Percentiles rank a stretch among this genome's conserved stretches.
These are phyloP conservation scores for Xenopus tropicalis DNA, from an alignment of 2,113 vertebrate species.

Conservation along the genomic window UCB_Xtro_10.0 CM004450.2:47878001-47878500, in stretches of 20 bases:
- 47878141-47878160: constrained; percentile 34
- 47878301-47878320: constrained; percentile 94
- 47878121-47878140: constrained; percentile 9
- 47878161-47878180: constrained; percentile 75
- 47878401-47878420: constrained; percentile 99
- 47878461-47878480: constrained; percentile 97
- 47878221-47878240: constrained; percentile 80
- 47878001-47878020: constrained; percentile 80
- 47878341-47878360: constrained; percentile 96
- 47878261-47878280: constrained; percentile 94
- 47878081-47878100: constrained; percentile 36
- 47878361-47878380: constrained; percentile 96
- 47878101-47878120: neutral
- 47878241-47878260: constrained; percentile 98
- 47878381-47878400: constrained; percentile 99
- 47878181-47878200: constrained; percentile 53
- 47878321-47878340: constrained; percentile 99
- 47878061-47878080: constrained; percentile 65
- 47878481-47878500: constrained; percentile 94
- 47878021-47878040: constrained; percentile 96
- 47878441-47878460: constrained; percentile 99
- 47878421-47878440: constrained; percentile 99
- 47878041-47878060: constrained; percentile 59
- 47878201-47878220: constrained; percentile 71
- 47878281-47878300: constrained; percentile 95